Percentiles rank a stretch among this genome's conserved stretches.
Evolutionary conservation across 2,888 invertebrate genomes (phyloP).

Genomic region (Nomada lathburiana): DNA sequence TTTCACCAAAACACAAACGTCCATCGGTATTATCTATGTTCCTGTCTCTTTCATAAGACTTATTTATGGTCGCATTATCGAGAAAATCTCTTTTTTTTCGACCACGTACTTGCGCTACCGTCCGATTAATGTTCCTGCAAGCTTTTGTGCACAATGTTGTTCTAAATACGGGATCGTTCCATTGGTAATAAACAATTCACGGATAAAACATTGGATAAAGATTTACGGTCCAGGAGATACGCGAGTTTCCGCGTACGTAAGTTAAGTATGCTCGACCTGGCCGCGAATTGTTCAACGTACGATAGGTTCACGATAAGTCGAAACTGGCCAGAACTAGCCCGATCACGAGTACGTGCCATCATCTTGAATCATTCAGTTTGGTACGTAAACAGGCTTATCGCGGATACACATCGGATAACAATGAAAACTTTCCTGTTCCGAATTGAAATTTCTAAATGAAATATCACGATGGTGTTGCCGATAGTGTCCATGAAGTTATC

Average conservation of each 20-base stretch:
- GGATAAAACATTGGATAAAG: neutral
- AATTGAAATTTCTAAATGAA: neutral
- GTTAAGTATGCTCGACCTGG: neutral
- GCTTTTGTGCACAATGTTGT: neutral
- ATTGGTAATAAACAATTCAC: neutral
- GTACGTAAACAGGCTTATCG: constrained; percentile 51
- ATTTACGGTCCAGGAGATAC: neutral
- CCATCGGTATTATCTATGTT: constrained; percentile 15
- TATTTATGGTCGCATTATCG: constrained; percentile 29
- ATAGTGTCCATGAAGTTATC: neutral
- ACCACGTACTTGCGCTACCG: neutral
- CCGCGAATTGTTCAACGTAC: neutral
- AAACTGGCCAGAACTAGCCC: constrained; percentile 29
- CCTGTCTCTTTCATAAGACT: constrained; percentile 16
- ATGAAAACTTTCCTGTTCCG: constrained; percentile 7
- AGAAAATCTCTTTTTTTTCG: constrained; percentile 9
- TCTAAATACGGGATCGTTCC: neutral
- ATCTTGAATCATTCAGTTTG: constrained; percentile 15
- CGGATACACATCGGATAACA: constrained; percentile 5
- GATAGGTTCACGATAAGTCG: constrained; percentile 18
- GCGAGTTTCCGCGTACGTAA: neutral
- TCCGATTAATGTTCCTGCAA: neutral
- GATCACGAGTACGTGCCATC: neutral
- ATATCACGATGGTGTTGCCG: neutral
- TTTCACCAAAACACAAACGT: constrained; percentile 17